Percentiles rank a stretch among this genome's conserved stretches.
Evolutionary conservation across 1,140 invertebrate species (phyloP).

Genomic region (Daktulosphaira vitifoliae): DNA sequence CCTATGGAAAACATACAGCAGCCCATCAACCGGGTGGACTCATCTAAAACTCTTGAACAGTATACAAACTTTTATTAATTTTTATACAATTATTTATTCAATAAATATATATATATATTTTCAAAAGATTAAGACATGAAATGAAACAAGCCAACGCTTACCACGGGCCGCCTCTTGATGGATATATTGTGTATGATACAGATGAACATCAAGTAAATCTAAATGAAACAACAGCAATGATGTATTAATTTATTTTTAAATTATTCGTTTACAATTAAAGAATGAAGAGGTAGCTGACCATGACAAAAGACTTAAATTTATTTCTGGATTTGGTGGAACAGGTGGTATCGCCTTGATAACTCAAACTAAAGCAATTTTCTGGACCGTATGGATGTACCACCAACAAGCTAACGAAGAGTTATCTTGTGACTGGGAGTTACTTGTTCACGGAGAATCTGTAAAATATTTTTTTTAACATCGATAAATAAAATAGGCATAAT

Average conservation of each 20-base stretch:
- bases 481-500: no score
- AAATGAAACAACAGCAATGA: no score
- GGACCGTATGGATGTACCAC: slow-evolving; percentile 94
- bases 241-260: no score
- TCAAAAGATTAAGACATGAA: slow-evolving; percentile 50
- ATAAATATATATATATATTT: neutral
- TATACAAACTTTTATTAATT: slow-evolving; percentile 11
- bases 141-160: slow-evolving; percentile 55
- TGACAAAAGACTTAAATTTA: slow-evolving; percentile 73
- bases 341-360: slow-evolving; percentile 81
- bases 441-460: slow-evolving; percentile 12
- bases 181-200: slow-evolving; percentile 64
- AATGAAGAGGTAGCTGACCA: slow-evolving; percentile 82
- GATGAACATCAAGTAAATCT: slow-evolving; percentile 66
- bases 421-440: slow-evolving; percentile 68
- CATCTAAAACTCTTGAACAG: slow-evolving; percentile 47
- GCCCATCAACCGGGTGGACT: slow-evolving; percentile 40
- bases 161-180: slow-evolving; percentile 57
- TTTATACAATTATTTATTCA: neutral
- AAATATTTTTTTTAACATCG: no score
- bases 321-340: slow-evolving; percentile 82
- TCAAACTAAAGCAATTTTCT: slow-evolving; percentile 67
- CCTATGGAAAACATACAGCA: slow-evolving; percentile 35
- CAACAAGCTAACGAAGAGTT: slow-evolving; percentile 62
- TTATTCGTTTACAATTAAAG: slow-evolving; percentile 42